Evolutionary conservation across 1,140 invertebrate genomes (phyloP).

Genomic region (Hycleus phaleratus): DNA sequence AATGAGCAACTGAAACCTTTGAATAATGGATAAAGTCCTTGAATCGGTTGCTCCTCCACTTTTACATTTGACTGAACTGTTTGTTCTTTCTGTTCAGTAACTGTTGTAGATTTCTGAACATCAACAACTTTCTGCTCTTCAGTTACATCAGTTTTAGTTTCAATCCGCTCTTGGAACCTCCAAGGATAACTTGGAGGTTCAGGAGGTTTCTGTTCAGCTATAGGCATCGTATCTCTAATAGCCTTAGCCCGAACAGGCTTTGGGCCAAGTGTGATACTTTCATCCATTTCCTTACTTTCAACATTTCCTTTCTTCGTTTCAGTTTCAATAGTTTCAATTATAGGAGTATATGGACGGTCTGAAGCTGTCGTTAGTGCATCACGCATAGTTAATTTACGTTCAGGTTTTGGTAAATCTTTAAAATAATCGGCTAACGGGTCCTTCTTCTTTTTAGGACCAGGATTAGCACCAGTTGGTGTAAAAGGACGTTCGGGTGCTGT

Average conservation of each 20-base stretch:
- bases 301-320: neutral
- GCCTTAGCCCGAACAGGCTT: neutral
- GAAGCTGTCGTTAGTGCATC: conserved; percentile 46
- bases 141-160: neutral
- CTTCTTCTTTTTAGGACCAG: conserved; percentile 38
- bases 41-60: conserved; percentile 11
- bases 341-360: conserved; percentile 34
- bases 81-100: conserved; percentile 13
- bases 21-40: conserved; percentile 24
- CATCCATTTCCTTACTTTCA: conserved; percentile 18
- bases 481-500: conserved; percentile 58
- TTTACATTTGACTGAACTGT: conserved; percentile 20
- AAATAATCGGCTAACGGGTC: conserved; percentile 31
- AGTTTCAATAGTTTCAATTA: conserved; percentile 13
- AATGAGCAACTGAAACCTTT: conserved; percentile 31
- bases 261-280: conserved; percentile 24
- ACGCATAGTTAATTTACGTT: conserved; percentile 38
- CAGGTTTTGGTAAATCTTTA: conserved; percentile 43
- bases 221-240: no score
- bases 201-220: conserved; percentile 1
- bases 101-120: neutral
- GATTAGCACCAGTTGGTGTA: conserved; percentile 43
- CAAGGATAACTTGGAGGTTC: conserved; percentile 20
- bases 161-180: neutral
- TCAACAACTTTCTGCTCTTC: conserved; percentile 3